Percentiles rank a stretch among this genome's conserved stretches.
Evolutionary conservation across 1,140 invertebrate species (phyloP).

Genomic region (Drosophila neocordata): DNA sequence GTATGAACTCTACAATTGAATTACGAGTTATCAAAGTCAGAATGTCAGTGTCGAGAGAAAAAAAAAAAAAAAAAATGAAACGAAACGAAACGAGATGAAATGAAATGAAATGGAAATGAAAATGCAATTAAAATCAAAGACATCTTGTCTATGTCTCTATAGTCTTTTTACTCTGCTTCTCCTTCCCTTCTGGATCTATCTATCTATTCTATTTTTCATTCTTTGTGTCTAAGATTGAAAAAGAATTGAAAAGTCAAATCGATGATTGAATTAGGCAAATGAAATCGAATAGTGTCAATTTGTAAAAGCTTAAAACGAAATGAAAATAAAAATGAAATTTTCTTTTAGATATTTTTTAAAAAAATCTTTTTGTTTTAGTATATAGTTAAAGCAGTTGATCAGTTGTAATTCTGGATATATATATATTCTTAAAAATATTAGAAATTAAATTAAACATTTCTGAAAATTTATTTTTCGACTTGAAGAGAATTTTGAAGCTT

Average conservation of each 20-base stretch:
- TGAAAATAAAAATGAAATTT: too few relatives aligned
- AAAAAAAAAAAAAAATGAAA: background rate
- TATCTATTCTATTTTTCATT: too few relatives aligned
- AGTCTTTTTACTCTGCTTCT: too few relatives aligned
- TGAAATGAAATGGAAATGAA: conserved; percentile 8
- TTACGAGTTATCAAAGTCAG: conserved; percentile 20
- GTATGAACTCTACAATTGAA: conserved; percentile 17
- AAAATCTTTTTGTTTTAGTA: too few relatives aligned
- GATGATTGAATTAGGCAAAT: background rate
- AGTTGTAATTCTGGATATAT: too few relatives aligned
- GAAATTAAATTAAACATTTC: too few relatives aligned
- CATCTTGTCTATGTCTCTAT: background rate
- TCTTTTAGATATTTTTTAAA: too few relatives aligned
- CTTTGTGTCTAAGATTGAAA: too few relatives aligned
- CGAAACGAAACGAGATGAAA: background rate
- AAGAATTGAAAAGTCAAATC: conserved; percentile 4
- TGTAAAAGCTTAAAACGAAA: background rate
- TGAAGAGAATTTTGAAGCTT: too few relatives aligned
- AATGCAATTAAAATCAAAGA: conserved; percentile 22
- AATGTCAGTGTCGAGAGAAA: conserved; percentile 12
- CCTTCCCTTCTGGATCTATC: background rate
- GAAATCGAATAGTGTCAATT: background rate
- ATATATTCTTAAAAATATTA: too few relatives aligned
- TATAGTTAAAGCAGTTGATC: too few relatives aligned
- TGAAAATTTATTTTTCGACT: too few relatives aligned